Percentiles rank a stretch among this genome's conserved stretches.
phyloP scores from a whole-genome alignment of 2,113 vertebrate genomes.

The Turdus rufiventris region DNA sequence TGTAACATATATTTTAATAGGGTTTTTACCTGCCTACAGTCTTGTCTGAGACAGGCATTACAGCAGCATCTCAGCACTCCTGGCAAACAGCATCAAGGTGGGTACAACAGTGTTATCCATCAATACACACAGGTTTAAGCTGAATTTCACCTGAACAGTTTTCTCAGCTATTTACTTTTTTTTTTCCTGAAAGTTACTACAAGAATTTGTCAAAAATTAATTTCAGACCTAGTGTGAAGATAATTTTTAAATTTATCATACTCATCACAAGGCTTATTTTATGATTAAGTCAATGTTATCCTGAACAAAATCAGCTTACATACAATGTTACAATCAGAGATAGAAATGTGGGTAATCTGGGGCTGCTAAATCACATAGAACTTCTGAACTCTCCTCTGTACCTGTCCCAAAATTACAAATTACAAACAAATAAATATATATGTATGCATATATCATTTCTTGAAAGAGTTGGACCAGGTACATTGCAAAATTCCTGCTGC shows the following conservation, averaged over 20 bases:
- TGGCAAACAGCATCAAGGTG: not conserved
- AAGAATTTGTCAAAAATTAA: not conserved
- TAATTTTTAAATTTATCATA: not conserved
- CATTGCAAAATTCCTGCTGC: not conserved
- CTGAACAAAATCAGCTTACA: not conserved
- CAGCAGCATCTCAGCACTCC: not conserved
- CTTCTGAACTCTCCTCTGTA: not conserved
- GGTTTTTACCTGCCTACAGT: not conserved
- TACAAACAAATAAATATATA: not conserved
- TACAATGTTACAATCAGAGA: not conserved
- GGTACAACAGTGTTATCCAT: not conserved
- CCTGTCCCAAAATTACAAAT: not conserved
- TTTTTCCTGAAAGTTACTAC: not conserved
- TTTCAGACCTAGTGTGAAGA: not conserved
- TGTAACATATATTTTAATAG: not conserved
- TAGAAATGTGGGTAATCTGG: not conserved
- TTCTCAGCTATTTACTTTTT: not conserved
- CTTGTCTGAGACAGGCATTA: not conserved
- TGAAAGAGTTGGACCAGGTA: not conserved
- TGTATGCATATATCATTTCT: not conserved
- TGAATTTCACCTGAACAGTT: not conserved
- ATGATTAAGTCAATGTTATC: not conserved
- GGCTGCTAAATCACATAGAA: not conserved
- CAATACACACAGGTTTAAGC: not conserved
- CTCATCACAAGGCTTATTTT: not conserved